A percentile compares a stretch with the other conserved stretches of the same genome.
These are phyloP conservation scores for Chloropsis cyanopogon DNA, from an alignment of 2,113 vertebrate species.

Conservation along the genomic window DNA sequence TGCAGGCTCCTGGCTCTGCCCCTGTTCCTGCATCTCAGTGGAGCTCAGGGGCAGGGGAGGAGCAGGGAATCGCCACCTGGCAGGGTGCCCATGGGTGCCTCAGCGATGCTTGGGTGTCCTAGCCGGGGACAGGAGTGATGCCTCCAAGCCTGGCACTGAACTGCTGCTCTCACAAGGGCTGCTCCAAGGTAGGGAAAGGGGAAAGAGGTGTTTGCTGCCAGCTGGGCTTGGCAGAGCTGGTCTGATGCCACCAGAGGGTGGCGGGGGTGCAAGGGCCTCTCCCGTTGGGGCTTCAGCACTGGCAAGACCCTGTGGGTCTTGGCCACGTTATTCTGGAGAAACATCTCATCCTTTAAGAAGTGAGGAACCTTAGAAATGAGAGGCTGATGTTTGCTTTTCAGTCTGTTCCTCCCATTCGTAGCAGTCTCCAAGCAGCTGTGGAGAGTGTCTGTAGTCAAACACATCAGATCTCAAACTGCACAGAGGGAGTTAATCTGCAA, in stretches of 20 bases:
- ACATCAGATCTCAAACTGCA: fast-evolving
- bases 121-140: neutral
- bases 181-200: neutral
- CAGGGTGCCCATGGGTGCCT: fast-evolving
- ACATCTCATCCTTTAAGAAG: neutral
- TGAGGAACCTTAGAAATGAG: neutral
- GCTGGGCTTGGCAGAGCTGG: neutral
- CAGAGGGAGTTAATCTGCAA: neutral
- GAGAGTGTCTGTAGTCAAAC: neutral
- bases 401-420: fast-evolving
- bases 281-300: neutral
- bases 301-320: neutral
- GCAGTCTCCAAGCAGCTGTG: neutral
- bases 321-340: neutral
- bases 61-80: neutral
- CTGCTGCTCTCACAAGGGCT: neutral
- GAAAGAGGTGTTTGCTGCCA: neutral
- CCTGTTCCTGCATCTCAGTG: neutral
- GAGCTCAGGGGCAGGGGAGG: neutral
- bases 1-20: neutral
- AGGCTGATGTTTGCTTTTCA: neutral
- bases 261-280: neutral
- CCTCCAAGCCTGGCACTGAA: neutral
- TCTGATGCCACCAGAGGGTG: neutral
- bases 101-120: neutral